These are phyloP conservation scores for Cataglyphis cursor DNA, from an alignment of 2,888 invertebrate species.

Conservation along the genomic window DNA sequence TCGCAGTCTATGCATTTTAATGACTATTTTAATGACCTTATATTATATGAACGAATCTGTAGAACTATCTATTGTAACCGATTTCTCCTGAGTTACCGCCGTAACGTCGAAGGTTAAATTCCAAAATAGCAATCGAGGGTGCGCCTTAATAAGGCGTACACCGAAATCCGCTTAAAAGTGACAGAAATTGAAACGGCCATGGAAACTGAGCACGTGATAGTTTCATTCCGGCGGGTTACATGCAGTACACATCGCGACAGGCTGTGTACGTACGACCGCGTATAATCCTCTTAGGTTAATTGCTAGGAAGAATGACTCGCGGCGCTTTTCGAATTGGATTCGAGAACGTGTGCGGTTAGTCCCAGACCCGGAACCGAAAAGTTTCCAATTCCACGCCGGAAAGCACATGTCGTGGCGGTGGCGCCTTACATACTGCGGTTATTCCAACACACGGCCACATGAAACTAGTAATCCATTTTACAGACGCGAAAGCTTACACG, in stretches of 20 bases:
- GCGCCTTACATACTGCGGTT: neutral
- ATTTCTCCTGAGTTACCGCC: slow-evolving; percentile 33
- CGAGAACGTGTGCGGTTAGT: slow-evolving; percentile 52
- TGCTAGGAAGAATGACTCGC: slow-evolving; percentile 68
- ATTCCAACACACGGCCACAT: slow-evolving; percentile 44
- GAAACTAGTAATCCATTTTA: slow-evolving; percentile 67
- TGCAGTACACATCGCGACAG: slow-evolving; percentile 50
- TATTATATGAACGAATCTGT: neutral
- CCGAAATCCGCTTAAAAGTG: slow-evolving; percentile 61
- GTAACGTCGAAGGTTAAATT: slow-evolving; percentile 28
- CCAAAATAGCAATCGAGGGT: slow-evolving; percentile 17
- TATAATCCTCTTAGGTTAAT: slow-evolving; percentile 75
- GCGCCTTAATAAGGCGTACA: slow-evolving; percentile 51
- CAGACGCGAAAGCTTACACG: slow-evolving; percentile 11
- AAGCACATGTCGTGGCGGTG: slow-evolving; percentile 48
- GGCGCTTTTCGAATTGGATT: slow-evolving; percentile 60
- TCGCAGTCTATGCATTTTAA: neutral
- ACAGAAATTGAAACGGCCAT: slow-evolving; percentile 56
- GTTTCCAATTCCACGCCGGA: slow-evolving; percentile 49
- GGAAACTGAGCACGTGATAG: slow-evolving; percentile 44
- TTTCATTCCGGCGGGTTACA: slow-evolving; percentile 42
- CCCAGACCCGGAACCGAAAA: slow-evolving; percentile 53
- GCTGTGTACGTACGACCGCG: slow-evolving; percentile 44
- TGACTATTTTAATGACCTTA: neutral
- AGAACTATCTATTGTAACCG: neutral